Percentiles rank a stretch among this genome's conserved stretches.
phyloP scores from a whole-genome alignment of 2,797 vertebrate genomes.

The Anguilla obscura region DNA sequence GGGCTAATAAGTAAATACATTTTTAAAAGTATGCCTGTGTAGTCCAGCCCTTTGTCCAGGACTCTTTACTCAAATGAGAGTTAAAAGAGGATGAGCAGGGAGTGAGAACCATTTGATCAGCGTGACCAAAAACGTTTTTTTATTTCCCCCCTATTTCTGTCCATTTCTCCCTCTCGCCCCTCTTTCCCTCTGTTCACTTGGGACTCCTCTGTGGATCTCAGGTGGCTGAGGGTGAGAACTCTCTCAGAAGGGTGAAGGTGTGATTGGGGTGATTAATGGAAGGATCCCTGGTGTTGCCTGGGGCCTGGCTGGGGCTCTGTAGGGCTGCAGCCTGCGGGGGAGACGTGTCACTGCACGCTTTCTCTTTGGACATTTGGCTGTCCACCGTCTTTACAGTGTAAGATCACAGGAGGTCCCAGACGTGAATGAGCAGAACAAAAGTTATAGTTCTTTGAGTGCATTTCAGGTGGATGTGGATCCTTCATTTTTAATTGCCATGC shows the following conservation, averaged over 20 bases:
- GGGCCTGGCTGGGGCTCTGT: conserved; percentile 59
- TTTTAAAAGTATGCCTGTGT: background rate
- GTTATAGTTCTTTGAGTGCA: background rate
- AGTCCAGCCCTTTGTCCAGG: background rate
- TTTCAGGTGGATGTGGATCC: background rate
- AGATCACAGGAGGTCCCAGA: background rate
- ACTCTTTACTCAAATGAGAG: background rate
- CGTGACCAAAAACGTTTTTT: conserved; percentile 6
- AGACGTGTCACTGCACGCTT: conserved; percentile 67
- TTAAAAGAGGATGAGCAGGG: background rate
- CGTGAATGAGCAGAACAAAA: background rate
- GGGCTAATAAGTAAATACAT: background rate
- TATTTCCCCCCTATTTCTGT: conserved; percentile 1
- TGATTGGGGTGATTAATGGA: conserved; percentile 73
- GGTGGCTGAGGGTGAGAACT: conserved; percentile 20
- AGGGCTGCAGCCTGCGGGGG: conserved; percentile 56
- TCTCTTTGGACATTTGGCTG: conserved; percentile 62
- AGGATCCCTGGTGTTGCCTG: conserved; percentile 66
- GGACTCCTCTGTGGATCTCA: background rate
- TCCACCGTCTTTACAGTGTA: conserved; percentile 43
- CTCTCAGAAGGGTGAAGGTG: conserved; percentile 34
- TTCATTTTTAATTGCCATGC: background rate
- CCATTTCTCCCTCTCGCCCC: conserved; percentile 46
- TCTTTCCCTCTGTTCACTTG: conserved; percentile 42
- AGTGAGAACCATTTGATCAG: conserved; percentile 10